Conservation (phyloP, 2,888 invertebrate species). For the Terebella lapidaria region DNA sequence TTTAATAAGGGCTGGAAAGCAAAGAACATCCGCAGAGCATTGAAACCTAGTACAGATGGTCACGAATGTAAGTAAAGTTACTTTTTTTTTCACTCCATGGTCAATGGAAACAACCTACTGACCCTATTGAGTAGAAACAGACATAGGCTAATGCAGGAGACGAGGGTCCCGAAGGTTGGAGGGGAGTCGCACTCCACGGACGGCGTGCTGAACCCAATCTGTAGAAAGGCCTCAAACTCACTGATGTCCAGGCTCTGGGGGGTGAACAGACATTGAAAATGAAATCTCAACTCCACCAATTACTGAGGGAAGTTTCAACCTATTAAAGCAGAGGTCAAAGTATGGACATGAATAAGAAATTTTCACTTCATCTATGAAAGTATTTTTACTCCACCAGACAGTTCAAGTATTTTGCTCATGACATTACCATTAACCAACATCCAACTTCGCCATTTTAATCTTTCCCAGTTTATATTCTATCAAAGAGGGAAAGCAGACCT, state of each 20-base stretch:
- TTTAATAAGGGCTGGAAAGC: not conserved
- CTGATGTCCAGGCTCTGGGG: slow-evolving; percentile 48
- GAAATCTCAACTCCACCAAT: not conserved
- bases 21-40: not conserved
- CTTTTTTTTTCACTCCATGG: too few species aligned
- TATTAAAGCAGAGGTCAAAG: not conserved
- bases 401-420: not conserved
- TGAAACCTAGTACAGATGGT: not conserved
- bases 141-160: slow-evolving; percentile 49
- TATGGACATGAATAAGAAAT: not conserved
- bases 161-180: slow-evolving; percentile 51
- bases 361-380: not conserved
- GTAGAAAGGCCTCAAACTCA: slow-evolving; percentile 49
- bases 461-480: too few species aligned
- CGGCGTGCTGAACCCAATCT: slow-evolving; percentile 49
- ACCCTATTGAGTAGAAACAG: slow-evolving; percentile 43
- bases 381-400: too few species aligned
- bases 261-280: too few species aligned
- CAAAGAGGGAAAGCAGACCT: too few species aligned
- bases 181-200: slow-evolving; percentile 46
- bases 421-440: too few species aligned
- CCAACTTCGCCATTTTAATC: too few species aligned
- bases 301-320: not conserved
- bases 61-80: too few species aligned
- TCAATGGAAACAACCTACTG: too few species aligned